phyloP scores from a whole-genome alignment of 1,140 invertebrate species.

The Drosophila rufa region DNA sequence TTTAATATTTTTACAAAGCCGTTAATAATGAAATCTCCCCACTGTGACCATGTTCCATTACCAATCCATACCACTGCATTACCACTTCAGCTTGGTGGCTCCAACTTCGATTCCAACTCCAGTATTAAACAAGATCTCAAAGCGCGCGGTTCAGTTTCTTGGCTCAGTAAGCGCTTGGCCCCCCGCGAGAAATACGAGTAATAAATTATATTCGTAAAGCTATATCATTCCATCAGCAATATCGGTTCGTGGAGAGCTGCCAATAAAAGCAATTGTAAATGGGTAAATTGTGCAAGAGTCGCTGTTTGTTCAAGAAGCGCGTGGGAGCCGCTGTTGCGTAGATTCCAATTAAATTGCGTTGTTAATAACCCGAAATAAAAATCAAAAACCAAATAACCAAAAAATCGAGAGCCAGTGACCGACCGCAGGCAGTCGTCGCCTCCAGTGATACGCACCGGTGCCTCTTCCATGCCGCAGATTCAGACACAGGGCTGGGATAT shows the following conservation, averaged over 20 bases:
- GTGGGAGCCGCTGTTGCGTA: constrained; percentile 60
- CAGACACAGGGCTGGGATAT: constrained; percentile 49
- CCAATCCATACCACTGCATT: constrained; percentile 52
- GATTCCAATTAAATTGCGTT: constrained; percentile 65
- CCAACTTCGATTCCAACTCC: constrained; percentile 62
- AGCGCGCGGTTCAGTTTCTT: constrained; percentile 53
- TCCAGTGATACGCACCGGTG: constrained; percentile 75
- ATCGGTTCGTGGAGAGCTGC: constrained; percentile 13
- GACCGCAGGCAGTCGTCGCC: constrained; percentile 55
- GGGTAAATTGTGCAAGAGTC: constrained; percentile 42
- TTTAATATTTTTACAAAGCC: background rate
- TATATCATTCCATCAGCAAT: constrained; percentile 37
- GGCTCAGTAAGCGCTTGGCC: constrained; percentile 1
- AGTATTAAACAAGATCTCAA: constrained; percentile 82
- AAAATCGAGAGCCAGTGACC: constrained; percentile 70
- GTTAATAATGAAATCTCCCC: background rate
- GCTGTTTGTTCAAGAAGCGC: constrained; percentile 40
- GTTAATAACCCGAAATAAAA: constrained; percentile 49
- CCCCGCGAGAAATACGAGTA: constrained; percentile 1
- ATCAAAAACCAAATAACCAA: constrained; percentile 19
- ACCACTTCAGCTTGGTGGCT: constrained; percentile 46
- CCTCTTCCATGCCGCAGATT: constrained; percentile 75
- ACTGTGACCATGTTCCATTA: constrained; percentile 30
- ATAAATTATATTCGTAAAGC: constrained; percentile 37
- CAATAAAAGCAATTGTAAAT: constrained; percentile 37